Evolutionary conservation across 2,888 invertebrate species (phyloP).

Genomic region (Tenthredo notha): DNA sequence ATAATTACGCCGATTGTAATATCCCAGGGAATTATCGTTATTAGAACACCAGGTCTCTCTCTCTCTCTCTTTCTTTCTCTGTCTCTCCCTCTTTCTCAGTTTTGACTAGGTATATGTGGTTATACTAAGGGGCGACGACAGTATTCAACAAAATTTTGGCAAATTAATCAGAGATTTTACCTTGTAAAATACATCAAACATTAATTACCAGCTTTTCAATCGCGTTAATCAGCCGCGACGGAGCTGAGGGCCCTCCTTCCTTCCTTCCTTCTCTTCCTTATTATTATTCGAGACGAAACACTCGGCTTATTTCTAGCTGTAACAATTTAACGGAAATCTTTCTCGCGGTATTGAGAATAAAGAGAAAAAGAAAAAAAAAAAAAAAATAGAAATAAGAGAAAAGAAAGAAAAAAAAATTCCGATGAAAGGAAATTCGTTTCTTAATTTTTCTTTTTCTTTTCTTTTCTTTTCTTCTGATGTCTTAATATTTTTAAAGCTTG

Average conservation of each 20-base stretch:
- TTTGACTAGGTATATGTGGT: background rate
- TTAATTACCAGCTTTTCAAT: slow-evolving; percentile 28
- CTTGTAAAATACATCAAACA: slow-evolving; percentile 17
- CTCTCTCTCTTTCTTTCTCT: too few relatives aligned
- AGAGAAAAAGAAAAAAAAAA: too few relatives aligned
- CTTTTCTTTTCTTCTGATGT: background rate
- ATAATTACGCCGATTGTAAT: slow-evolving; percentile 30
- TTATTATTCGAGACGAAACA: slow-evolving; percentile 7
- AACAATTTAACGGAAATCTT: background rate
- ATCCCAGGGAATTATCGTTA: background rate
- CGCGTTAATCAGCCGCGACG: slow-evolving; percentile 12
- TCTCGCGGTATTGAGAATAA: background rate
- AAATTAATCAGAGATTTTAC: slow-evolving; percentile 30
- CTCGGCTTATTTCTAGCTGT: background rate
- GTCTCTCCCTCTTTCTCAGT: background rate
- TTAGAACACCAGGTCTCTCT: background rate
- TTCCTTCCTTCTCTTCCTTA: background rate
- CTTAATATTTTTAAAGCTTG: background rate
- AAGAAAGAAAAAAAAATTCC: background rate
- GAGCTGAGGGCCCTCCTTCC: background rate
- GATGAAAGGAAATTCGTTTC: background rate
- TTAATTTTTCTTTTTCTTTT: background rate
- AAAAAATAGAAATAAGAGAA: too few relatives aligned
- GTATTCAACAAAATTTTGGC: background rate
- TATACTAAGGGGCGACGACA: background rate